Percentiles rank a stretch among this genome's conserved stretches.
Evolutionary conservation across 2,888 invertebrate genomes (phyloP).

Genomic region (Rhopalosiphum nymphaeae): DNA sequence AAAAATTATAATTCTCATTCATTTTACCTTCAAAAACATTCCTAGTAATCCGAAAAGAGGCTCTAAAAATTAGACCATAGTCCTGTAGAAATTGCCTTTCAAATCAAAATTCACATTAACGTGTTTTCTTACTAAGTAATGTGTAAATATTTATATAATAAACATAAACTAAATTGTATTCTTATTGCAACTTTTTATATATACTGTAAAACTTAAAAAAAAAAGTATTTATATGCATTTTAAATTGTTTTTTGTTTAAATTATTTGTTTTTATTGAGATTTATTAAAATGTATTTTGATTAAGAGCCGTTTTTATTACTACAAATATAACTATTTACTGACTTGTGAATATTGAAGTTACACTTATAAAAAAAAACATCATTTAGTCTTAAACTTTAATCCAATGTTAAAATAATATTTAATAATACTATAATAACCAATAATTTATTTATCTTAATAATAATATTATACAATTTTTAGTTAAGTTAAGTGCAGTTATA

Average conservation of each 20-base stretch:
- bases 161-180: background rate
- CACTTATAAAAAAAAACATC: no score
- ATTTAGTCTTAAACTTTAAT: no score
- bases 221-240: background rate
- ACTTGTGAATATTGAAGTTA: no score
- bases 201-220: background rate
- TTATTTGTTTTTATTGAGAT: no score
- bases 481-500: no score
- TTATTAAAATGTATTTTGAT: no score
- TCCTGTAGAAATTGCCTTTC: background rate
- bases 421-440: no score
- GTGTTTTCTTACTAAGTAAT: background rate
- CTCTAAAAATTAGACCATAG: background rate
- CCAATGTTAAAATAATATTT: background rate
- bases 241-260: background rate
- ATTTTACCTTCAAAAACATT: background rate
- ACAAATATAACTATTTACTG: no score
- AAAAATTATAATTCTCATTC: background rate
- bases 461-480: background rate
- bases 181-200: background rate
- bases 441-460: background rate
- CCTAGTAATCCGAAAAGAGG: background rate
- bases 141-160: background rate
- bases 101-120: background rate
- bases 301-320: no score